Base-by-base conservation (phyloP, 2,888 invertebrate genomes). In the Lasioglossum figueresi region DNA sequence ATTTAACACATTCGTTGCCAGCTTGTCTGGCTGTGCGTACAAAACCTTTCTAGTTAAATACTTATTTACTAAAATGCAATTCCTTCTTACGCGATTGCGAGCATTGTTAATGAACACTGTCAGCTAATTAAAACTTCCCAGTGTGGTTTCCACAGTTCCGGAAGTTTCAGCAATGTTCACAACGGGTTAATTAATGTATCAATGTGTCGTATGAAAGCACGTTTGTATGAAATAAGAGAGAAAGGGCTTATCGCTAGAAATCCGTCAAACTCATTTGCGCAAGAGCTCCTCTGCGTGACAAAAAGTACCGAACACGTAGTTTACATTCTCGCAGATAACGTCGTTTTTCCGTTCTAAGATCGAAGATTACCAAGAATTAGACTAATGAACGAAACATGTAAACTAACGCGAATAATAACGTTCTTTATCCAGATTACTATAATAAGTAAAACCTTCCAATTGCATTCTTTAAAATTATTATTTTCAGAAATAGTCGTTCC, bases 271-370 rank as follows among this genome's bases (percentile, higher is more conserved):
- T 45, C 45, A 75, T 71, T 84, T 75, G 34, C 76, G 43, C 8
- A 77, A 70, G 52, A 56, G 14, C 34, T 70, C 52, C 5, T 27
- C 34, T 82, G 84, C 84, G 78, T 84, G 84, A 84, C 78, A 10
- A 31, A 43, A 56, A 8, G 14, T 52, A 56, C 52, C 5, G 63
- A 75, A 48, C 45, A 68, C 34, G 12, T 31, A 56, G 23, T 56
- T 68, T 40, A 31, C 59, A 45, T 56, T 48, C 34, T 66, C 48
- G 14, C 34, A 40, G 71, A 79, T 76, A 66, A 79, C 74, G 27
- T 34, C 63, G 48, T 34, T 63, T 43, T 59, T n/a, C 43, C 74
- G 48, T 71, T 74, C 59, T 34, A 45, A 52, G 40, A 73, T 59
- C 31, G 56, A 66, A 68, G 80, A 59, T n/a, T 48, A 48, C 37